Evolutionary conservation across 2,797 vertebrate genomes (phyloP), one percentile per base, ranked within the genome.

Genomic region (Labroides dimidiatus): DNA sequence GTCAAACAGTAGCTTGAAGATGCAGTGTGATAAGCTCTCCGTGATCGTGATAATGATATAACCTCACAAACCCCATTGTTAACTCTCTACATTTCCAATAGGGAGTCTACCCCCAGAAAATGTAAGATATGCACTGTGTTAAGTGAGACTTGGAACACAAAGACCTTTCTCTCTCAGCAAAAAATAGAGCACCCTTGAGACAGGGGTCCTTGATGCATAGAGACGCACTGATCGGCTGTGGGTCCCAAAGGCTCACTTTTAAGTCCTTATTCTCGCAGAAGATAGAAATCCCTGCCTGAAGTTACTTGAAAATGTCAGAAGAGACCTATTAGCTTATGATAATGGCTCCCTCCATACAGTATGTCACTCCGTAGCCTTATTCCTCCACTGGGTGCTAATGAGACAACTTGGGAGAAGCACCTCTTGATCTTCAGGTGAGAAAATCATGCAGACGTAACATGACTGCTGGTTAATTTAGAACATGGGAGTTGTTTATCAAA

Each of bases 281-380:
- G 86, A 82, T 86, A 82, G 77, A 72, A 79, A 82, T 82, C 66
- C 49, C 11, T 72, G 81, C 81, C 84, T 88, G 55, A 75, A 88
- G 85, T 87, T 84, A 75, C 80, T 80, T 68, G 77, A 69, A 86
- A 88, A 89, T 88, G 88, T 88, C 79, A 84, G 81, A 80, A 80
- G 84, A 86, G 63, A 89, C 86, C 90, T 85, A 92, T 92, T 93
- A 93, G 72, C 71, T 87, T 80, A 87, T 78, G 84, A 89, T 88
- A 91, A 92, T 89, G 77, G 81, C 72, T 89, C 77, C 76, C 72
- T 84, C 85, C 64, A 64, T 86, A 87, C 82, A 70, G 65, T 72
- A 72, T 81, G 83, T 90, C 79, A 84, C 77, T 80, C 81, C 69
- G 78, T 78, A 81, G 64, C 59, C 72, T 63, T 82, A 63, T 88